A percentile compares a stretch with the other conserved stretches of the same genome.
phyloP scores from a whole-genome alignment of 2,888 invertebrate genomes.

The Physocephala rufipes region DNA sequence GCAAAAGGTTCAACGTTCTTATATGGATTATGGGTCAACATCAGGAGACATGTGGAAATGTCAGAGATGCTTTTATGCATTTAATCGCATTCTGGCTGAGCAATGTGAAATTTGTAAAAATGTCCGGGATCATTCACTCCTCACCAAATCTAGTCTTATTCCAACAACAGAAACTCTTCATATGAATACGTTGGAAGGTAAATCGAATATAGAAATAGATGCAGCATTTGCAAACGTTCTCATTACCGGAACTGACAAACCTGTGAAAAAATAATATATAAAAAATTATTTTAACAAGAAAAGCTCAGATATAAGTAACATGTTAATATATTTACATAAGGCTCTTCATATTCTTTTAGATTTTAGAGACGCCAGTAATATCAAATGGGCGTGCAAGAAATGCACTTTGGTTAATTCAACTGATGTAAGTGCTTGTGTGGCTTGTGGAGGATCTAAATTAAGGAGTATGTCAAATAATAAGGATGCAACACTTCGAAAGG shows the following conservation, averaged over 20 bases:
- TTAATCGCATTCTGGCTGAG: constrained; percentile 82
- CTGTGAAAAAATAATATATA: too few species aligned
- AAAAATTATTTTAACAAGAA: too few species aligned
- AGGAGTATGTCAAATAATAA: constrained; percentile 73
- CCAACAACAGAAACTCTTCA: constrained; percentile 71
- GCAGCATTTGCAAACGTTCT: background rate
- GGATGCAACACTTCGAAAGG: constrained; percentile 76
- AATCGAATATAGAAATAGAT: background rate
- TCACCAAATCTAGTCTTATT: constrained; percentile 75
- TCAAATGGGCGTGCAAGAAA: constrained; percentile 84
- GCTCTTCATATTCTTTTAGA: background rate
- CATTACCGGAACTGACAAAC: too few species aligned
- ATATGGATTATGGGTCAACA: constrained; percentile 42
- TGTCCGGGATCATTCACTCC: constrained; percentile 70
- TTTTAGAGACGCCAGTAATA: constrained; percentile 37
- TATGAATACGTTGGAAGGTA: constrained; percentile 22
- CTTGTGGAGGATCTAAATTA: constrained; percentile 86
- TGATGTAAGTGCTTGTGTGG: constrained; percentile 78
- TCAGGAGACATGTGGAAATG: constrained; percentile 83
- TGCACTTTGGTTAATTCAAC: constrained; percentile 86
- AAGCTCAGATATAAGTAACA: background rate
- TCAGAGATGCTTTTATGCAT: constrained; percentile 86
- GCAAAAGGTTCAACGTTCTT: too few species aligned
- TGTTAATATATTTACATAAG: background rate
- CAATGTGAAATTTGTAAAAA: constrained; percentile 86